Evolutionary conservation across 2,888 invertebrate species (phyloP), one percentile per base, ranked within the genome.

Genomic region (Lacanobia oleracea): DNA sequence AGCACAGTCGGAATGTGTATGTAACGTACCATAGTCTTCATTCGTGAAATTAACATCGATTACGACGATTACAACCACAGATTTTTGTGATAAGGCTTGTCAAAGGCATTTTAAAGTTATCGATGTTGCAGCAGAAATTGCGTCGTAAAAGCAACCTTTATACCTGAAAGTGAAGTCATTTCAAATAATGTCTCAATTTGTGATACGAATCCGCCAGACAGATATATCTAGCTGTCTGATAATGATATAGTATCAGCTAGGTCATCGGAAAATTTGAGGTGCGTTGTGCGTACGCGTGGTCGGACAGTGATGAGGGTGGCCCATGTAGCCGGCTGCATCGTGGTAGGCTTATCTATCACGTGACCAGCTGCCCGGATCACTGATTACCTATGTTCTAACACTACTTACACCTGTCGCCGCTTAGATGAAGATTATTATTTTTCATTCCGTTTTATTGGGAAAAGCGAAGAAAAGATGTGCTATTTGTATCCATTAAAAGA

Each of bases 271-370:
- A 85, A 77, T 67, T 79, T 72, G 75, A 68, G 57, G 57, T 57
- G 12, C 54, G 56, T 21, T 27, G 43, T 43, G 57, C 59, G 48
- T 76, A 27, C 23, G 67, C 81, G 82, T 76, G 76, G 27, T 27
- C 21, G 0, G n/a, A 7, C 33, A 81, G 81, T 81, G 75, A 43
- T 76, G 68, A 81, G 68, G 65, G 56, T 72, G 69, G 67, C 57
- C 53, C 45, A 50, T 40, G 57, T 27, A 54, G 61, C 54, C n/a
- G 67, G 51, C 45, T 62, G 23, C 66, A 53, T 40, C 72, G 79
- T 75, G 76, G 14, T 53, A 33, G 18, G 37, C 48, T 84, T 87
- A 87, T 87, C 88, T 84, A 82, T 83, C 84, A 82, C 79, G 84
- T 80, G 77, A 40, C 53, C 66, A 40, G 27, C 18, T 54, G 63